Base-by-base conservation (phyloP, 2,797 vertebrate genomes). In the Chelon labrosus region DNA sequence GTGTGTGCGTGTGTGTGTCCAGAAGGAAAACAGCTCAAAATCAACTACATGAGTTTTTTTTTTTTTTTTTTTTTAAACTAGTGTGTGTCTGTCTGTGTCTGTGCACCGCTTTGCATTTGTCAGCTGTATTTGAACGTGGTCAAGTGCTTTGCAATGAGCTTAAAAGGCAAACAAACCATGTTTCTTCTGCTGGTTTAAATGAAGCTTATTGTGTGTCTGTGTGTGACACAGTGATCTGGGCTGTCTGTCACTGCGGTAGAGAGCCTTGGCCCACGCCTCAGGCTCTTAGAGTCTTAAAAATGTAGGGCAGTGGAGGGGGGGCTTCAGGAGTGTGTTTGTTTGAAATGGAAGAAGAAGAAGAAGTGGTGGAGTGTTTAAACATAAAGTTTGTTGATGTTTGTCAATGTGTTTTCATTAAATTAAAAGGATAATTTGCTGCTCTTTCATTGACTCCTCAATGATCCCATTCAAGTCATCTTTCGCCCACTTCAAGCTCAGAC, bases 101-200 rank as follows among this genome's bases (percentile, higher is more conserved):
- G 50, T 35, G 2, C 3, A 8, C 1, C 16, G 64, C 50, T 58
- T 49, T 56, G 44, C 65, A n/a, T 62, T 22, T 77, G 63, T 83
- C 66, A 72, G 69, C 85, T 89, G 68, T 79, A 66, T 66, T 84
- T 83, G 85, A 90, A 87, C 87, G 50, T 67, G 41, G 77, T 46
- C 52, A 59, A 51, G 62, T 84, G 61, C 82, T 75, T 78, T 31
- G 51, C 72, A 71, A 58, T 22, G 67, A 70, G 50, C 27, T 53
- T 46, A 19, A 25, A 75, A 80, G 49, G 42, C 77, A 81, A 85
- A 86, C 73, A 85, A 60, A 65, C 42, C 22, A 5, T 71, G 79
- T 58, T 76, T 75, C 49, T 78, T 65, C 47, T 69, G 38, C 22
- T 70, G 52, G 41, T 80, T 71, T 65, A 62, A 82, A 72, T 58